A percentile compares a stretch with the other conserved stretches of the same genome.
Evolutionary conservation across 2,888 invertebrate genomes (phyloP).

Genomic region (Watsonalla cultraria): DNA sequence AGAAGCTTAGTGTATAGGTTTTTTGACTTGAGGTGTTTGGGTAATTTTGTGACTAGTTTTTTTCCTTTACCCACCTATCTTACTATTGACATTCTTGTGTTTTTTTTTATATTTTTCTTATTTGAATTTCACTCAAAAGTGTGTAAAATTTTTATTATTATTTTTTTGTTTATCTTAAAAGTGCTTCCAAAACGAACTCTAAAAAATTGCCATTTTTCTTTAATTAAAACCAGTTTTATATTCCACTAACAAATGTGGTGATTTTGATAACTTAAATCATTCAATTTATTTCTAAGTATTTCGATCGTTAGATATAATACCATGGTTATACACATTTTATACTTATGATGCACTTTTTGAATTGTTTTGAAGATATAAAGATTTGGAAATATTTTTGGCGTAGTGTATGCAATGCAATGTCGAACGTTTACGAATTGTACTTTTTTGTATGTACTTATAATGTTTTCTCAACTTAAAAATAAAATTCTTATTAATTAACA

Average conservation of each 20-base stretch:
- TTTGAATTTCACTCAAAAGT: background rate
- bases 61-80: background rate
- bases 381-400: background rate
- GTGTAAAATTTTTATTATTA: too few species aligned
- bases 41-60: constrained; percentile 52
- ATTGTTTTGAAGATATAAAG: constrained; percentile 1
- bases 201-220: constrained; percentile 9
- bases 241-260: constrained; percentile 34
- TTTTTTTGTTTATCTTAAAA: too few species aligned
- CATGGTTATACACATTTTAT: constrained; percentile 23
- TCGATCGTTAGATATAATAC: constrained; percentile 28
- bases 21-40: constrained; percentile 71
- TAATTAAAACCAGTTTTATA: constrained; percentile 36
- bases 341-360: constrained; percentile 22
- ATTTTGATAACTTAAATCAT: constrained; percentile 14
- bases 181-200: background rate
- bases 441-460: constrained; percentile 68
- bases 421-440: constrained; percentile 34
- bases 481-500: constrained; percentile 58
- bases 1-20: constrained; percentile 53
- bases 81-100: background rate
- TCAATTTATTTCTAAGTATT: constrained; percentile 27
- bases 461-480: constrained; percentile 60
- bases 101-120: background rate
- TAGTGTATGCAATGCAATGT: background rate